Conservation (phyloP, 2,797 vertebrate genomes). For the Morus bassanus region DNA sequence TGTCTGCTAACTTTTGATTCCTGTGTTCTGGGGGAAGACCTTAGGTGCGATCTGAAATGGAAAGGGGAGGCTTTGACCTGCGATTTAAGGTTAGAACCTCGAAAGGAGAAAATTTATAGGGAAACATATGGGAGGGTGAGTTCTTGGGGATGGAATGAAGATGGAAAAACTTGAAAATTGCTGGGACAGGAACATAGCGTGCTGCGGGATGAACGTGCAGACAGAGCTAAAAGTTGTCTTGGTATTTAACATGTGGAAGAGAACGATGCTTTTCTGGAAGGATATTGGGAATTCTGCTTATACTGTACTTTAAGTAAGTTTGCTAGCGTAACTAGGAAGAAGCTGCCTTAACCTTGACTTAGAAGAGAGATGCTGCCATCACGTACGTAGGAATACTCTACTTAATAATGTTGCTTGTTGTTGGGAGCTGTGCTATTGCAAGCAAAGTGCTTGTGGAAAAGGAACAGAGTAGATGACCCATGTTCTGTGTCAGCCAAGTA, state of each 20-base stretch:
- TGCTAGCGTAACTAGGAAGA: background rate
- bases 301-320: background rate
- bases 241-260: background rate
- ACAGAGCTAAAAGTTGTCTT: background rate
- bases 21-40: background rate
- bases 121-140: fast-evolving
- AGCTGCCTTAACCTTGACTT: background rate
- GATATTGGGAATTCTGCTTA: background rate
- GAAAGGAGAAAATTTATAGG: background rate
- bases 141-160: background rate
- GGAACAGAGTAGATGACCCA: background rate
- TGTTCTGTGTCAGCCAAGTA: background rate
- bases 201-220: background rate
- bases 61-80: background rate
- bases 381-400: background rate
- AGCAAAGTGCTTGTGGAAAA: background rate
- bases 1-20: background rate
- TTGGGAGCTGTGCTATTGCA: background rate
- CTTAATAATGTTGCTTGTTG: background rate
- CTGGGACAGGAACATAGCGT: background rate
- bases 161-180: background rate
- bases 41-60: background rate
- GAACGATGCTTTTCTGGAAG: background rate
- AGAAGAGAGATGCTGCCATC: background rate
- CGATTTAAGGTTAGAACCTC: background rate